These are phyloP conservation scores for Thamnophis sirtalis DNA, from an alignment of 2,113 vertebrate species.

Conservation along the genomic window DNA sequence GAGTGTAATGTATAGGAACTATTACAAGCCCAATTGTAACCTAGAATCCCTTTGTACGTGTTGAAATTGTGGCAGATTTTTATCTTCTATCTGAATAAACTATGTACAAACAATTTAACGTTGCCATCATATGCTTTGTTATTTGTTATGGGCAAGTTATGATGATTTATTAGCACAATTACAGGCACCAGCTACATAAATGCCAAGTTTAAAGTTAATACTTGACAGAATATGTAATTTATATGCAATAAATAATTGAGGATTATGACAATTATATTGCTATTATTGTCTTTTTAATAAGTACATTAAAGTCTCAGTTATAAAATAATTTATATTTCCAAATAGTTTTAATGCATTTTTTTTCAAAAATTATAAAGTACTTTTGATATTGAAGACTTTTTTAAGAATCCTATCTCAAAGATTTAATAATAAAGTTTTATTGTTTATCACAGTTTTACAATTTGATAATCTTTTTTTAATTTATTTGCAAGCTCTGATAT, in stretches of 20 bases:
- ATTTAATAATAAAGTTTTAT: neutral
- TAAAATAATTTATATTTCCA: neutral
- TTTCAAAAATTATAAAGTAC: neutral
- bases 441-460: neutral
- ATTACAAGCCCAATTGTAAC: neutral
- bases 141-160: neutral
- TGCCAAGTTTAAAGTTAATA: neutral
- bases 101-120: neutral
- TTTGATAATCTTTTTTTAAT: constrained; percentile 34
- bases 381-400: neutral
- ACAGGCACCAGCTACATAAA: neutral
- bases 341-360: neutral
- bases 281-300: neutral
- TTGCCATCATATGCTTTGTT: neutral
- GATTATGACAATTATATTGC: neutral
- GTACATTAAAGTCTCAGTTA: neutral
- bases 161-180: neutral
- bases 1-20: neutral
- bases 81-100: neutral
- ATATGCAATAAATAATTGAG: neutral
- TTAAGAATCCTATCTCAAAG: neutral
- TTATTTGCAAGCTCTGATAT: constrained; percentile 82
- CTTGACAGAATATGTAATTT: neutral
- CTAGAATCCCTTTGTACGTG: neutral
- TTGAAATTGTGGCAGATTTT: neutral